A percentile compares a stretch with the other conserved stretches of the same genome.
Conservation (phyloP, 1,140 invertebrate genomes). For the Sesamia nonagrioides region DNA sequence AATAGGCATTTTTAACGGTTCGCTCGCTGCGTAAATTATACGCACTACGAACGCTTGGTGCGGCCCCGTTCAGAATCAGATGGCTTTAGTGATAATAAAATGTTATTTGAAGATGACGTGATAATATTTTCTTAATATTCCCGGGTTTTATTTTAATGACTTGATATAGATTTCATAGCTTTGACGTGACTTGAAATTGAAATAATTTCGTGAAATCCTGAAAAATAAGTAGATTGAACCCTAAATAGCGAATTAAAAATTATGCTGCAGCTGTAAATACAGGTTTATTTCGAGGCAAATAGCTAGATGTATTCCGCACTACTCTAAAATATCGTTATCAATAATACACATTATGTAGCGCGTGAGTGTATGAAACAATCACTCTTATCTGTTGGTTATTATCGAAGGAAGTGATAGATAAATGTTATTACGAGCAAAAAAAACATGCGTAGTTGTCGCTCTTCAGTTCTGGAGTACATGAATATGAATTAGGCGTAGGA, state of each 20-base stretch:
- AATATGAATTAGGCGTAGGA: not conserved
- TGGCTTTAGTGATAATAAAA: not conserved
- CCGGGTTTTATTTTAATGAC: too few relatives aligned
- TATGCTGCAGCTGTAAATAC: too few relatives aligned
- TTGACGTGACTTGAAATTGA: not conserved
- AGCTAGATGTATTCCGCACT: not conserved
- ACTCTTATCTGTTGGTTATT: constrained; percentile 41
- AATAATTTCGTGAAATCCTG: not conserved
- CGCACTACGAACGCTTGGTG: not conserved
- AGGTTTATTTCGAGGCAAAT: too few relatives aligned
- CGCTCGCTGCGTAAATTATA: not conserved
- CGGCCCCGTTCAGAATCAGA: not conserved
- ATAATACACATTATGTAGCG: not conserved
- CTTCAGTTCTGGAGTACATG: not conserved
- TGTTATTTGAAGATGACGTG: not conserved
- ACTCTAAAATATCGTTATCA: constrained; percentile 13
- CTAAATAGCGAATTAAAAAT: too few relatives aligned
- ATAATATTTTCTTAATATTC: not conserved
- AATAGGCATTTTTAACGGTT: constrained; percentile 11
- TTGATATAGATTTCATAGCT: not conserved
- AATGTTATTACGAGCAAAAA: constrained; percentile 18
- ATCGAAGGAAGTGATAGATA: constrained; percentile 45
- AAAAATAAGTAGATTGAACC: too few relatives aligned
- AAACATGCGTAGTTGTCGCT: not conserved
- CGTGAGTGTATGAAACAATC: constrained; percentile 34